These are phyloP conservation scores for Lepus townsendii DNA, from an alignment of 2,797 vertebrate species.

Conservation along the genomic window DNA sequence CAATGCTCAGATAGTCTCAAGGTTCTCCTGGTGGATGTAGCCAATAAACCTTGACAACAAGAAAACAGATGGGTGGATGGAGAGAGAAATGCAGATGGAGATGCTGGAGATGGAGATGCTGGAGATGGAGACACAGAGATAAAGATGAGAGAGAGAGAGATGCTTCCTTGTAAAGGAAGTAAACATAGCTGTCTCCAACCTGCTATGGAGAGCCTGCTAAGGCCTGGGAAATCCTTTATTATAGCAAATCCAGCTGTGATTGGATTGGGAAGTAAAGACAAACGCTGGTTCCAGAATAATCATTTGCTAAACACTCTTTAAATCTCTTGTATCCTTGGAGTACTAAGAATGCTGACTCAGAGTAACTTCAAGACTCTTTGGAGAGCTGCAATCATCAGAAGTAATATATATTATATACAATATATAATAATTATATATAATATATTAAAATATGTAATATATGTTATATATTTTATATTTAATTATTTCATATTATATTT, in stretches of 20 bases:
- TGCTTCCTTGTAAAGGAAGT: not conserved
- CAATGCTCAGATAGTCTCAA: not conserved
- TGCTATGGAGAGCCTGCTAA: not conserved
- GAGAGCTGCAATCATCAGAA: not conserved
- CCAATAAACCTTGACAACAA: not conserved
- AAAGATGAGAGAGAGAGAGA: not conserved
- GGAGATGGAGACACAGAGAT: too few relatives aligned
- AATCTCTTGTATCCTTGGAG: not conserved
- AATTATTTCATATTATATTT: too few relatives aligned
- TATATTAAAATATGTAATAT: too few relatives aligned
- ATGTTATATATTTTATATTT: too few relatives aligned
- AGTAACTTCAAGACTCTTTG: not conserved
- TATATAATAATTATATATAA: too few relatives aligned
- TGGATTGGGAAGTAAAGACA: not conserved
- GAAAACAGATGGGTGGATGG: not conserved
- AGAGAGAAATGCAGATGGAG: not conserved
- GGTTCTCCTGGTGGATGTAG: not conserved
- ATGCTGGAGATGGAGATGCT: too few relatives aligned
- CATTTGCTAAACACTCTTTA: not conserved
- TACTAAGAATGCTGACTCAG: constrained; percentile 32
- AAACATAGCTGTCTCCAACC: constrained; percentile 33
- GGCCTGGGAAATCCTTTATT: not conserved
- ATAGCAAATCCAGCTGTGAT: not conserved
- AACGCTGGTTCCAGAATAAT: not conserved
- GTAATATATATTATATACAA: not conserved